Conservation (phyloP, 2,888 invertebrate species). For the Rotaria macrura region DNA sequence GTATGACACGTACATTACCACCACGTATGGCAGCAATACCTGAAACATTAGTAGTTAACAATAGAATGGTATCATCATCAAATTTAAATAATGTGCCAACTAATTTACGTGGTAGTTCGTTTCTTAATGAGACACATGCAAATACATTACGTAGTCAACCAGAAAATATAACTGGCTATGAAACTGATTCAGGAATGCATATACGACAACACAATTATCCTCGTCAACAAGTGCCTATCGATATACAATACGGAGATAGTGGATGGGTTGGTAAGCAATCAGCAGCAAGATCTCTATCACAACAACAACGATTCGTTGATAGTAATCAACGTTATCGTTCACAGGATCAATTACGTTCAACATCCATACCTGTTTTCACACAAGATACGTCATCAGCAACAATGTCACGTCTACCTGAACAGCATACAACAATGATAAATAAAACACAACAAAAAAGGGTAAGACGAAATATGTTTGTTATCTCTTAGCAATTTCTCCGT, state of each 20-base stretch:
- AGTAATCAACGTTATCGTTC: conserved; percentile 8
- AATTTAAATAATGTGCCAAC: conserved; percentile 9
- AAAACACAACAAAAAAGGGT: background rate
- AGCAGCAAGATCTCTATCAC: background rate
- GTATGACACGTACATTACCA: conserved; percentile 20
- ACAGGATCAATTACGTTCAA: conserved; percentile 16
- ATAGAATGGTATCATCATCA: background rate
- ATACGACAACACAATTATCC: background rate
- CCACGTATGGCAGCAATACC: background rate
- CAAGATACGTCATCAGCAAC: background rate
- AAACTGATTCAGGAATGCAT: conserved; percentile 7
- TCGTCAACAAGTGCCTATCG: background rate
- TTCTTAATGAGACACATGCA: background rate
- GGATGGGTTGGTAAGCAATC: conserved; percentile 18
- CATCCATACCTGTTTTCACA: background rate
- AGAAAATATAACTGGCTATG: background rate
- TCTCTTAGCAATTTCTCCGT: too few relatives aligned
- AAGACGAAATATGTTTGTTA: background rate
- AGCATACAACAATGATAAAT: background rate
- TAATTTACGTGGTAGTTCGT: background rate
- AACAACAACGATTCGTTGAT: background rate
- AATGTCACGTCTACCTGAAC: background rate
- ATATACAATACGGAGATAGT: conserved; percentile 13
- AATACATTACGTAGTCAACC: conserved; percentile 7
- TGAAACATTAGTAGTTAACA: conserved; percentile 5